phyloP scores from a whole-genome alignment of 2,888 invertebrate species.

The Cerastoderma edule region DNA sequence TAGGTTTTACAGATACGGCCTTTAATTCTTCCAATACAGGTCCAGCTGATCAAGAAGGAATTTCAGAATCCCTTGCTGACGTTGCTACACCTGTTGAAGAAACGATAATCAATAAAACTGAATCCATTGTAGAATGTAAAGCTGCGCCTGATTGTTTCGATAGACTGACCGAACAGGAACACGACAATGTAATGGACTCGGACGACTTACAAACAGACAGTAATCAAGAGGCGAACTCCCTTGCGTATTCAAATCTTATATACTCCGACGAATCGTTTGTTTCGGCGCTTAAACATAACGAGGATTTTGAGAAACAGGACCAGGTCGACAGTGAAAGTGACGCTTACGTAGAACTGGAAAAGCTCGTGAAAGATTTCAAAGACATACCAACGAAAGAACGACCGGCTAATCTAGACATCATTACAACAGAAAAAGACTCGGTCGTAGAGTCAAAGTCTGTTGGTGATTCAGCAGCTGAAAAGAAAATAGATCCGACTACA shows the following conservation, averaged over 20 bases:
- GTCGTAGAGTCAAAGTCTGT: not conserved
- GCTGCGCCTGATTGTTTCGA: slow-evolving; percentile 8
- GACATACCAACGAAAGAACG: not conserved
- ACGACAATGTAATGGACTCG: not conserved
- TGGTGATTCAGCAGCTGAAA: not conserved
- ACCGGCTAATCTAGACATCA: not conserved
- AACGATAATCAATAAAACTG: not conserved
- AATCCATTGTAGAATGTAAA: slow-evolving; percentile 2
- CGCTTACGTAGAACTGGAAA: slow-evolving; percentile 47
- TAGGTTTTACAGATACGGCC: too few relatives aligned
- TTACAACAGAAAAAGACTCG: not conserved
- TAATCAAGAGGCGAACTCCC: not conserved
- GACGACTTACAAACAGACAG: not conserved
- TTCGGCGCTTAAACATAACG: slow-evolving; percentile 3
- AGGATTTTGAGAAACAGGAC: not conserved
- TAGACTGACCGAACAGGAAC: not conserved
- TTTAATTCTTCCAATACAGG: too few relatives aligned
- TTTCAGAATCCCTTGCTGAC: not conserved
- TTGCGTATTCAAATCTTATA: slow-evolving; percentile 38
- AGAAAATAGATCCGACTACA: not conserved
- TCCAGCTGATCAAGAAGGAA: too few relatives aligned
- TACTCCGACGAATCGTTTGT: slow-evolving; percentile 40
- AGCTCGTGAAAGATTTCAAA: slow-evolving; percentile 35
- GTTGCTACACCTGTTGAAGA: not conserved
- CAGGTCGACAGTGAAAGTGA: slow-evolving; percentile 41